Conservation (phyloP, 2,888 invertebrate species). For the Argynnis bischoffii region DNA sequence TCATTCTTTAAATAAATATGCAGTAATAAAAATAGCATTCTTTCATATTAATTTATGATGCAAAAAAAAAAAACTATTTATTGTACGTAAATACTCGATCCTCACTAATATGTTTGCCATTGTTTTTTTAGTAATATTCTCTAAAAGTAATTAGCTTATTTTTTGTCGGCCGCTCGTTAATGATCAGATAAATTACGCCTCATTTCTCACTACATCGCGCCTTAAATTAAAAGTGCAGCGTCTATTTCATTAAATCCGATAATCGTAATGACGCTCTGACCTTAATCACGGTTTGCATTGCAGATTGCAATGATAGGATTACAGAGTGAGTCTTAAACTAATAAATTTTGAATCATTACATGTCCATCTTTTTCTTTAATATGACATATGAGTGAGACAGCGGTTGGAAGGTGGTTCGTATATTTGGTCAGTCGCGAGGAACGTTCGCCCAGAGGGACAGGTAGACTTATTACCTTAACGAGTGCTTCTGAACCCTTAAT, state of each 20-base stretch:
- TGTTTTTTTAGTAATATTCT: background rate
- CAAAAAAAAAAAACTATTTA: no score
- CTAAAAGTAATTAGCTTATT: constrained; percentile 30
- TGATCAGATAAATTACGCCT: constrained; percentile 41
- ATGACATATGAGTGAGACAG: constrained; percentile 46
- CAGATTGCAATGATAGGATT: constrained; percentile 38
- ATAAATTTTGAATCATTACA: constrained; percentile 36
- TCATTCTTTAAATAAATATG: no score
- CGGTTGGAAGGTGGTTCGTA: constrained; percentile 23
- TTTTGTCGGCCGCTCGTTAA: constrained; percentile 41
- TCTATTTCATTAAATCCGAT: constrained; percentile 41
- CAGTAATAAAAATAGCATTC: no score
- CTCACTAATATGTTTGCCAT: no score
- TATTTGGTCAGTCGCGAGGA: constrained; percentile 36
- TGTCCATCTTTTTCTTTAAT: constrained; percentile 29
- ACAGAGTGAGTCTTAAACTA: constrained; percentile 33
- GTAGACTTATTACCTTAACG: constrained; percentile 53
- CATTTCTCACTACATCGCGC: constrained; percentile 41
- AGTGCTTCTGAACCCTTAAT: constrained; percentile 69
- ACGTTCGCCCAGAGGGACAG: constrained; percentile 47
- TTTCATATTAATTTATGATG: no score
- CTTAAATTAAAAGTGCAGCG: constrained; percentile 40
- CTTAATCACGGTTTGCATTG: constrained; percentile 41
- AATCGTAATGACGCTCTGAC: constrained; percentile 40
- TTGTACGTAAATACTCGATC: no score